Evolutionary conservation across 2,797 vertebrate genomes (phyloP).

Genomic region (Macropodus opercularis): DNA sequence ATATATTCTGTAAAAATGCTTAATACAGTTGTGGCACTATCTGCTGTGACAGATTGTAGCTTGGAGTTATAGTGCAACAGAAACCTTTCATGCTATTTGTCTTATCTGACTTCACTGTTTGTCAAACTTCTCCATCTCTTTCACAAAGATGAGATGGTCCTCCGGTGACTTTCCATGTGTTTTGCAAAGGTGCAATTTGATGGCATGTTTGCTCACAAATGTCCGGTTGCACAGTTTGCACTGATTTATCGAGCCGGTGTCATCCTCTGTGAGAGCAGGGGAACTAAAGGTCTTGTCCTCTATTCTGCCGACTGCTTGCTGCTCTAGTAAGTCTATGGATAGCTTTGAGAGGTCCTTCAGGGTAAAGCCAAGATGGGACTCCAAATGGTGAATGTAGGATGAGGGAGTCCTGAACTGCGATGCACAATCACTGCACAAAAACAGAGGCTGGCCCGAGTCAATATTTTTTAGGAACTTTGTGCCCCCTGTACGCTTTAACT

Average conservation of each 20-base stretch:
- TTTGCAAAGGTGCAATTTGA: conserved; percentile 99
- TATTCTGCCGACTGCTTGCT: conserved; percentile 90
- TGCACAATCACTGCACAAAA: conserved; percentile 99
- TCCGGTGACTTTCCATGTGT: conserved; percentile 98
- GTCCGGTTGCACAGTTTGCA: conserved; percentile 99
- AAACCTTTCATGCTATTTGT: conserved; percentile 82
- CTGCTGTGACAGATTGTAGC: conserved; percentile 70
- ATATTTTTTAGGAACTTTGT: conserved; percentile 99
- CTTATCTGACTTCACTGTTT: conserved; percentile 84
- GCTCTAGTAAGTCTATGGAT: conserved; percentile 92
- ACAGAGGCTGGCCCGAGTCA: conserved; percentile 96
- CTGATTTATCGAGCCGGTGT: conserved; percentile 91
- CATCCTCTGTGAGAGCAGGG: conserved; percentile 89
- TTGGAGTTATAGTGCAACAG: conserved; percentile 88
- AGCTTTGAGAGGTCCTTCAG: conserved; percentile 97
- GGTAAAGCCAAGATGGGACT: conserved; percentile 97
- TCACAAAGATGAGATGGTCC: conserved; percentile 98
- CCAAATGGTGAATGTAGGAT: conserved; percentile 95
- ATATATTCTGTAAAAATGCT: conserved; percentile 43
- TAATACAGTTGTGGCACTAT: conserved; percentile 71
- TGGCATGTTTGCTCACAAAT: conserved; percentile 98
- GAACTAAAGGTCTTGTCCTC: conserved; percentile 88
- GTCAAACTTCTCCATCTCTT: conserved; percentile 93
- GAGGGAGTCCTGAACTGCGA: conserved; percentile 99
- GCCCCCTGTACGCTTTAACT: conserved; percentile 97